Conservation (phyloP, 2,113 vertebrate genomes). For the Ictalurus punctatus region DNA sequence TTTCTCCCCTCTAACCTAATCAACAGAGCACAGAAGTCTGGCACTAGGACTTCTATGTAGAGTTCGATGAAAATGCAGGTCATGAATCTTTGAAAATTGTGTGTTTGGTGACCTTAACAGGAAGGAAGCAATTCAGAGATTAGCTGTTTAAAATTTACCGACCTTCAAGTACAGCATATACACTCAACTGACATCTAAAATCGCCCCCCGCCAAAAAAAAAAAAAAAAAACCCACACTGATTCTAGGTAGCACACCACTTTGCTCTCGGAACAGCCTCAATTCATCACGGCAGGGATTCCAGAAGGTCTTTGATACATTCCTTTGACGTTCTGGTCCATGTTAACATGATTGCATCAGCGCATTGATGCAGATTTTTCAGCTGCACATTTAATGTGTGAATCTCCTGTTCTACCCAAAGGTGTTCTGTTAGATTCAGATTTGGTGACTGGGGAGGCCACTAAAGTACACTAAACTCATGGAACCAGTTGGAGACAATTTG, state of each 20-base stretch:
- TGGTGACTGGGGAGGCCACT: neutral
- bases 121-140: neutral
- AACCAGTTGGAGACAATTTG: neutral
- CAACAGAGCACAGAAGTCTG: neutral
- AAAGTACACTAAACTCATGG: neutral
- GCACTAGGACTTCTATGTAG: neutral
- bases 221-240: neutral
- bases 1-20: neutral
- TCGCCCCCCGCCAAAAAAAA: too few species aligned
- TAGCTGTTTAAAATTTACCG: neutral
- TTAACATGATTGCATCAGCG: neutral
- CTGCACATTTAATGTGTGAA: neutral
- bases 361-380: neutral
- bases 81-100: neutral
- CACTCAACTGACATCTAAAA: neutral
- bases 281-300: neutral
- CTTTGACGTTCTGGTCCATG: too few species aligned
- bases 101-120: neutral
- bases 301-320: neutral
- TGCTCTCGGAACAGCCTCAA: neutral
- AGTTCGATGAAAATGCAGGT: neutral
- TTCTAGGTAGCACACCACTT: neutral
- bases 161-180: neutral
- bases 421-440: neutral
- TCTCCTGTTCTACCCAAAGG: neutral